Evolutionary conservation across 1,140 invertebrate species (phyloP).

Genomic region (Tyrophagus putrescentiae): DNA sequence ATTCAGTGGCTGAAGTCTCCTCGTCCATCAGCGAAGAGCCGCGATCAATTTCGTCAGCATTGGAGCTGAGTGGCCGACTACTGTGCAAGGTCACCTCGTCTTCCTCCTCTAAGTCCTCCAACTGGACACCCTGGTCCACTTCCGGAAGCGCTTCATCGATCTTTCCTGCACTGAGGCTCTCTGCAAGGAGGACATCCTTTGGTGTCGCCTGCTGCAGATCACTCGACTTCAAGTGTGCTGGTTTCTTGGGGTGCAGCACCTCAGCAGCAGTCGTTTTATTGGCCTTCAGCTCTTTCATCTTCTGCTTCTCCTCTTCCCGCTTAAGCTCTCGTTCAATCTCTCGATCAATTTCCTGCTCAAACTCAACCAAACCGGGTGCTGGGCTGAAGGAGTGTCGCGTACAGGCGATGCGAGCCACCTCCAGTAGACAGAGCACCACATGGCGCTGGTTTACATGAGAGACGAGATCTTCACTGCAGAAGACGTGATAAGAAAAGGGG

Average conservation of each 20-base stretch:
- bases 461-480: slow-evolving; percentile 21
- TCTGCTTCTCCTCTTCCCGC: slow-evolving; percentile 35
- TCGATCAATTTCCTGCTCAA: slow-evolving; percentile 72
- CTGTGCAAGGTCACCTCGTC: slow-evolving; percentile 1
- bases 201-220: neutral
- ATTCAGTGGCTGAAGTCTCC: slow-evolving; percentile 5
- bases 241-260: neutral
- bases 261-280: neutral
- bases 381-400: slow-evolving; percentile 61
- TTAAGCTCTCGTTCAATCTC: slow-evolving; percentile 31
- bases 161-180: too few species aligned
- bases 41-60: neutral
- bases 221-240: neutral
- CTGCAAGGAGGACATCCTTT: too few species aligned
- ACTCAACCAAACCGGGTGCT: slow-evolving; percentile 59
- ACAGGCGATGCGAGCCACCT: slow-evolving; percentile 61
- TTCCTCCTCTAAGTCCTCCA: neutral
- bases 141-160: neutral
- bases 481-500: neutral
- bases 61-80: neutral
- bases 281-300: neutral
- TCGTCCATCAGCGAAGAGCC: neutral
- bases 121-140: neutral
- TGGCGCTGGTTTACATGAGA: slow-evolving; percentile 39
- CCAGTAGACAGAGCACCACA: slow-evolving; percentile 72